These are phyloP conservation scores for Euproctis similis DNA, from an alignment of 2,888 invertebrate genomes.

Conservation along the genomic window DNA sequence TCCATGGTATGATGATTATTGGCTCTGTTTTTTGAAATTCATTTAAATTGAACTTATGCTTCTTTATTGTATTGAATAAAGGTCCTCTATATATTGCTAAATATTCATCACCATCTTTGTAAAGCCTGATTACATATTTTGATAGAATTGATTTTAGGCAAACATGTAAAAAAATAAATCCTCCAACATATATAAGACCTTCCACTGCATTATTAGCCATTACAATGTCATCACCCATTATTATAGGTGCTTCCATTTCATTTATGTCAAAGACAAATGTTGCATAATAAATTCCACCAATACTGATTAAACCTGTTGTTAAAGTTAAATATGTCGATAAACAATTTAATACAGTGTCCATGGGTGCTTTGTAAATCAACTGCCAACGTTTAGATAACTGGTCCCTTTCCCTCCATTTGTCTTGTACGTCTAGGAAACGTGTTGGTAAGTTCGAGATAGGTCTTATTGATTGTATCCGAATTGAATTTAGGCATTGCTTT, in stretches of 20 bases:
- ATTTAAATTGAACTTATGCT: constrained; percentile 51
- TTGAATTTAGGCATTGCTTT: constrained; percentile 21
- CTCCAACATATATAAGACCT: constrained; percentile 47
- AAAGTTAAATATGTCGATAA: constrained; percentile 45
- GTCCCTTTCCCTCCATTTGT: constrained; percentile 50
- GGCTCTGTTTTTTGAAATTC: constrained; percentile 54
- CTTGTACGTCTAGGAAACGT: constrained; percentile 50
- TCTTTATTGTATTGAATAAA: constrained; percentile 40
- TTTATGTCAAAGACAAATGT: constrained; percentile 39
- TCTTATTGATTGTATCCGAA: constrained; percentile 29
- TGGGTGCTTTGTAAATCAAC: constrained; percentile 63
- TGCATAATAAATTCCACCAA: constrained; percentile 42
- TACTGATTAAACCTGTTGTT: constrained; percentile 37
- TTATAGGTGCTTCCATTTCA: constrained; percentile 44
- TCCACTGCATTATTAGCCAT: constrained; percentile 55
- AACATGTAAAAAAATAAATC: constrained; percentile 48
- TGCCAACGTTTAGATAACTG: constrained; percentile 48
- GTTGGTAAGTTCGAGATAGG: constrained; percentile 41
- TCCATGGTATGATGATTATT: constrained; percentile 50
- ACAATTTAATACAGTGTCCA: constrained; percentile 47
- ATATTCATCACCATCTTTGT: constrained; percentile 61
- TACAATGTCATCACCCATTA: constrained; percentile 47
- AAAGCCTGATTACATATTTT: constrained; percentile 57
- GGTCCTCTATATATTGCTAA: constrained; percentile 55
- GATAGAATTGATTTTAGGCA: constrained; percentile 52